Base-by-base conservation (phyloP, 2,888 invertebrate species). In the Heliconius aoede region DNA sequence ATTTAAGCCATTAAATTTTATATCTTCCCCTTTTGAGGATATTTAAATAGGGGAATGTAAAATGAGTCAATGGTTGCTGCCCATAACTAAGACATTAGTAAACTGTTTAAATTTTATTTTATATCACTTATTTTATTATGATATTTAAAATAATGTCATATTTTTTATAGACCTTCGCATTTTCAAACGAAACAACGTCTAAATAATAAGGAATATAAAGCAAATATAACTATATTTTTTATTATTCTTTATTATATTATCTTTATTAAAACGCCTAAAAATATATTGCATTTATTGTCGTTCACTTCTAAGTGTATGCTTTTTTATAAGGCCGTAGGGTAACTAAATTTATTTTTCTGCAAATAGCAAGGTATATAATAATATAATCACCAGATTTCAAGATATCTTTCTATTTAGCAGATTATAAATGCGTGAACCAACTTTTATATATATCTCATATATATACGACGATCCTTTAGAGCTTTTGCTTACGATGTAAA, bases 1-100 rank as follows among this genome's bases (percentile, higher is more conserved):
- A 62, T 62, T 30, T 62, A 46, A 73, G 28, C 30, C 28, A 64
- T 62, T 4, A 64, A 73, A 61, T 73, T 30, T 64, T 30, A 73
- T 73, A 24, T 73, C 73, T 72, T 72, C 32, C 60, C 24, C 72
- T 32, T 72, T 71, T 72, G 58, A 58, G 72, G 72, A 36, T 40
- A 21, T 72, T 72, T 72, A 72, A 60, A 72, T 72, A 72, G 40
- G 72, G 40, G 60, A n/a, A 21, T 60, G 40, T 72, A 60, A 60
- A 72, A 72, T 40, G 60, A 72, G 60, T 60, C 72, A 72, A 72
- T 26, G 58, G 72, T 24, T 72, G 71, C 55, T 58, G 40, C 40
- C 72, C 58, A 60, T 32, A 60, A 36, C 32, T 21, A 36, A 40
- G 40, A 58, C 21, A 58, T 58, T 13, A 24, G 60, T n/a, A 36